Evolutionary conservation across 2,113 vertebrate genomes (phyloP).

Genomic region (Pungitius pungitius): DNA sequence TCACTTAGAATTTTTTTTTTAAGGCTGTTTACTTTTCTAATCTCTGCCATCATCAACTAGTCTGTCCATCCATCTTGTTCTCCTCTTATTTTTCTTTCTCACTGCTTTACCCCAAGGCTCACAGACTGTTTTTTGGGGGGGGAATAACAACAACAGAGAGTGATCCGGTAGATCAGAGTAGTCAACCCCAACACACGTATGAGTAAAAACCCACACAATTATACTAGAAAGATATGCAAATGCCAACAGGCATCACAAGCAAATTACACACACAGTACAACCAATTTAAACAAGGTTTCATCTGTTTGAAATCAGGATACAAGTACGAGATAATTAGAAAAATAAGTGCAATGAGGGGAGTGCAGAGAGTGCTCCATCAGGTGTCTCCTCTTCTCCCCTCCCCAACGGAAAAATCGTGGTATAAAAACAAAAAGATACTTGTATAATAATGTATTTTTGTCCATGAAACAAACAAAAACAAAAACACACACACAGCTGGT

Average conservation of each 20-base stretch:
- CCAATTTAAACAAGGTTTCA: constrained; percentile 24
- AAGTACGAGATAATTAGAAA: constrained; percentile 5
- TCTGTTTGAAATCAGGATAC: constrained; percentile 25
- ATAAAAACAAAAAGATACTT: too few relatives aligned
- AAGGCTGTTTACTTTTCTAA: not conserved
- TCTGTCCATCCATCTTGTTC: constrained; percentile 11
- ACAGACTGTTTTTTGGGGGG: constrained; percentile 9
- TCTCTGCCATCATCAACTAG: not conserved
- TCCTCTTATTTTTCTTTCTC: not conserved
- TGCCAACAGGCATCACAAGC: not conserved
- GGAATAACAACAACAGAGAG: constrained; percentile 21
- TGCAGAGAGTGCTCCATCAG: not conserved
- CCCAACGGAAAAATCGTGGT: too few relatives aligned
- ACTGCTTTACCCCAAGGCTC: constrained; percentile 14
- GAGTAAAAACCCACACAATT: not conserved
- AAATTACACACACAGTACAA: not conserved
- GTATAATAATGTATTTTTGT: too few relatives aligned
- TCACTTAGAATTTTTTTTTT: not conserved
- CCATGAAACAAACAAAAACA: not conserved
- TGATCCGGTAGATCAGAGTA: constrained; percentile 7
- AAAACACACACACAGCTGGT: not conserved
- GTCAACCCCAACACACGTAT: constrained; percentile 6
- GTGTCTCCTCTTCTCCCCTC: not conserved
- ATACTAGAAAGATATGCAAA: not conserved
- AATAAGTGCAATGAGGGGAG: not conserved